Evolutionary conservation across 2,113 vertebrate genomes (phyloP).

Genomic region (Jaculus jaculus): DNA sequence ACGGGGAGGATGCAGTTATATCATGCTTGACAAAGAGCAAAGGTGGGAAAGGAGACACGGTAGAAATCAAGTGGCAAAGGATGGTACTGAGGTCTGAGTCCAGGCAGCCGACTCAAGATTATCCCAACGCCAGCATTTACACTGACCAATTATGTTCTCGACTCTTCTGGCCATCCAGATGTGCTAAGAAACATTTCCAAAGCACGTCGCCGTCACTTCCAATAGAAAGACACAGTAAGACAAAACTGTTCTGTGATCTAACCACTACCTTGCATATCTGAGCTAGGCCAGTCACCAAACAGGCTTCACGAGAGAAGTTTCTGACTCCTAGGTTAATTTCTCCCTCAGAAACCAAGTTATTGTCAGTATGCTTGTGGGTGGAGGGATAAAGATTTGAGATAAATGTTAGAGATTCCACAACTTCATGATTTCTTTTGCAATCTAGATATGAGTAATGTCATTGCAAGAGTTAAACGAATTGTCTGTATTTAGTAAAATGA

Average conservation of each 20-base stretch:
- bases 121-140: neutral
- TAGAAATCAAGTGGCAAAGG: neutral
- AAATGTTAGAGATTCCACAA: slow-evolving; percentile 15
- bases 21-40: neutral
- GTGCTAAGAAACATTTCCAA: neutral
- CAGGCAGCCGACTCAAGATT: neutral
- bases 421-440: neutral
- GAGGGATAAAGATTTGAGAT: neutral
- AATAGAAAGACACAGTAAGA: neutral
- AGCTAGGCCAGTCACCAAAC: neutral
- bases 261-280: too few relatives aligned
- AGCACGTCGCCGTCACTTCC: neutral
- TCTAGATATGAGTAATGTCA: slow-evolving; percentile 45
- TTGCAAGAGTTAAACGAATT: slow-evolving; percentile 70
- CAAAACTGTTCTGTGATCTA: neutral
- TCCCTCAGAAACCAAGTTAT: neutral
- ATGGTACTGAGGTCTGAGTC: neutral
- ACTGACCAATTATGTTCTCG: neutral
- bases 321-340: neutral
- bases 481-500: slow-evolving; percentile 79
- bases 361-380: neutral
- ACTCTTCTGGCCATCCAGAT: neutral
- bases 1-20: neutral
- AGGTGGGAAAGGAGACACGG: neutral
- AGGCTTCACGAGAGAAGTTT: neutral